phyloP scores from a whole-genome alignment of 2,113 vertebrate genomes.

The Rhynchomys soricoides region DNA sequence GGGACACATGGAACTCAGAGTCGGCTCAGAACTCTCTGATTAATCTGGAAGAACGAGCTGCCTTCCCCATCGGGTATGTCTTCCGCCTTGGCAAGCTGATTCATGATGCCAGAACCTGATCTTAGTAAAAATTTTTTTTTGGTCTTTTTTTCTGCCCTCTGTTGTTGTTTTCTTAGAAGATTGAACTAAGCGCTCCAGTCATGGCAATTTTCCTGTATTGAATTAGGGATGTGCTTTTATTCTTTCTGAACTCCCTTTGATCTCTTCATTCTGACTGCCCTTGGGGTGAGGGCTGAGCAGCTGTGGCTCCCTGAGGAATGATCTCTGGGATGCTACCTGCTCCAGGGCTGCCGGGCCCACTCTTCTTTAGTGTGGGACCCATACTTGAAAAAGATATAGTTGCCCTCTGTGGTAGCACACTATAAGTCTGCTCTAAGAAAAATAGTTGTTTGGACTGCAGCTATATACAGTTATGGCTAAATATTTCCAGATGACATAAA shows the following conservation, averaged over 20 bases:
- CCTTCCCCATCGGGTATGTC: constrained; percentile 67
- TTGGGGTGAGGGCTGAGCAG: constrained; percentile 68
- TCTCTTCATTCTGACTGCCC: constrained; percentile 70
- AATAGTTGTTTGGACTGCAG: constrained; percentile 71
- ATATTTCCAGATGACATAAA: constrained; percentile 84
- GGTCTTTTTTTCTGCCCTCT: neutral
- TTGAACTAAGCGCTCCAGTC: constrained; percentile 72
- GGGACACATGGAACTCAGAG: constrained; percentile 65
- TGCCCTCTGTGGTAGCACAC: constrained; percentile 37
- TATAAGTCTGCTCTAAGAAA: constrained; percentile 29
- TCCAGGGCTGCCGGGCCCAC: neutral
- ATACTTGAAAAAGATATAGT: neutral
- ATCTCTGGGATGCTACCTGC: neutral
- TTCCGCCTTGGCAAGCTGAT: constrained; percentile 63
- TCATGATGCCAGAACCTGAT: constrained; percentile 71
- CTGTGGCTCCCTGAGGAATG: neutral
- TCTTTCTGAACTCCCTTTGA: constrained; percentile 79
- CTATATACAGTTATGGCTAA: constrained; percentile 77
- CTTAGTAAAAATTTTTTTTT: constrained; percentile 46
- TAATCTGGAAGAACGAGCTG: constrained; percentile 56
- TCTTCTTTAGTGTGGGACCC: neutral
- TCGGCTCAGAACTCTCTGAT: constrained; percentile 53
- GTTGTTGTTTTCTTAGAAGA: constrained; percentile 73
- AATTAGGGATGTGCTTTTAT: constrained; percentile 77
- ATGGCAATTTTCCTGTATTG: constrained; percentile 77